These are phyloP conservation scores for Chrosomus eos DNA, from an alignment of 2,797 vertebrate species.

Conservation along the genomic window DNA sequence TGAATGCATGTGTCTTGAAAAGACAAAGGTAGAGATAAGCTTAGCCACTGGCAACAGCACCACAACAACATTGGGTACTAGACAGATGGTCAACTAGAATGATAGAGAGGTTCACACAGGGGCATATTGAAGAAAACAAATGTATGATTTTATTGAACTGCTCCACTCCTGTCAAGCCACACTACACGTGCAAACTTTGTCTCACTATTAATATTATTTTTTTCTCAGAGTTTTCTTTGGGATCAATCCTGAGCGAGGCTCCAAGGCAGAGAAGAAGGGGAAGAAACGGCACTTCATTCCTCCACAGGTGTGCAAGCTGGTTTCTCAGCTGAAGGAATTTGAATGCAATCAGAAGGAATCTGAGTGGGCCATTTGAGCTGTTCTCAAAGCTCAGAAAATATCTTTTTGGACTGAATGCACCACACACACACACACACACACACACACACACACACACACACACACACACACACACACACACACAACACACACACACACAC, in stretches of 20 bases:
- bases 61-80: conserved; percentile 3
- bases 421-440: too few species aligned
- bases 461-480: too few species aligned
- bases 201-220: not conserved
- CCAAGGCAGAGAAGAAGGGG: conserved; percentile 3
- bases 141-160: not conserved
- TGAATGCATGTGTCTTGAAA: not conserved
- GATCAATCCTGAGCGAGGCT: conserved; percentile 7
- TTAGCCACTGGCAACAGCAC: too few species aligned
- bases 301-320: conserved; percentile 9
- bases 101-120: not conserved
- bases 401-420: not conserved
- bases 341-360: conserved; percentile 8
- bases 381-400: conserved; percentile 11
- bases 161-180: too few species aligned
- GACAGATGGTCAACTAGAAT: conserved; percentile 5
- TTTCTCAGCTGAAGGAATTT: conserved; percentile 13
- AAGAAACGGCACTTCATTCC: not conserved
- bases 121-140: not conserved
- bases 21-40: too few species aligned
- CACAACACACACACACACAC: too few species aligned
- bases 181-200: not conserved
- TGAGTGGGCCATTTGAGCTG: conserved; percentile 9
- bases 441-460: not conserved
- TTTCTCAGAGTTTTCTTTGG: conserved; percentile 1